Base-by-base conservation (phyloP, 1,140 invertebrate species). In the Neodiprion virginianus region DNA sequence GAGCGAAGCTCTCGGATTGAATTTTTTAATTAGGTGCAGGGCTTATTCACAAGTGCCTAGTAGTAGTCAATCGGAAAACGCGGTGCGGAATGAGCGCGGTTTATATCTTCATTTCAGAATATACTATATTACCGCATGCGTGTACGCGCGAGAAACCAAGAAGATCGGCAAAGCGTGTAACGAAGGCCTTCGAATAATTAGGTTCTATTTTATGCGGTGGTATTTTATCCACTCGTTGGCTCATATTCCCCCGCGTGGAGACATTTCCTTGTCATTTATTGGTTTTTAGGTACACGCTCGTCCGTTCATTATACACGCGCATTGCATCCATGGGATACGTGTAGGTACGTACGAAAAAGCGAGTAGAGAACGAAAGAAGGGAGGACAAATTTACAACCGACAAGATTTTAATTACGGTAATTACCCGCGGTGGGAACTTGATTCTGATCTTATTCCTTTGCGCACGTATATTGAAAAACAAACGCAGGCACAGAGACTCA, bases 351-450 rank as follows among this genome's bases (percentile, higher is more conserved):
- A 40, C 28, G 28, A 40, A 40, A 40, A 40, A 5, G 28, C 17
- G 28, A 3, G 28, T 40, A 40, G 28, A 40, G 28, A 17, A 61
- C 3, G 53, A 61, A 17, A 61, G n/a, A 17, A 61, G 8, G 11
- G n/a, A 61, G 7, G n/a, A 61, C 5, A 61, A 61, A 61, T 61
- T 17, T 61, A 61, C 53, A 61, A 61, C 11, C 53, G 53, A 61
- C 53, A 61, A 61, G 53, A 61, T 61, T 61, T 61, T 61, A 61
- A 61, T 61, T 61, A 61, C 53, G 11, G n/a, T 61, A 61, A 61
- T 61, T 61, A 61, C 53, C 53, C n/a, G 53, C n/a, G 53, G 11
- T 12, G 53, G 8, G 53, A 61, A 61, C 53, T 61, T 61, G 53
- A 61, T 61, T 61, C 53, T 61, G n/a, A 61, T 61, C 53, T 61